phyloP scores from a whole-genome alignment of 2,797 vertebrate genomes.

The Sylvilagus floridanus region DNA sequence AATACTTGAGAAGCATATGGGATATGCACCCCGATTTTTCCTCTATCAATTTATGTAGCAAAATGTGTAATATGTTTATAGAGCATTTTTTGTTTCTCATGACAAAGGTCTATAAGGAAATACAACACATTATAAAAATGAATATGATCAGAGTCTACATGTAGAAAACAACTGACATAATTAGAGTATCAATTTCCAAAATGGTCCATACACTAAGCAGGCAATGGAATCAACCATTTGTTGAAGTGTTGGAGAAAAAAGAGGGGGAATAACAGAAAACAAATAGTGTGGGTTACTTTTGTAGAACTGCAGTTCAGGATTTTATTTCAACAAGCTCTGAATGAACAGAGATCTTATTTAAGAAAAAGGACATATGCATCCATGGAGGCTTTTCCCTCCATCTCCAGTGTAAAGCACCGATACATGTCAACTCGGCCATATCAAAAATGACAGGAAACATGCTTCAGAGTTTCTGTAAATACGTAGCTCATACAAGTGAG shows the following conservation, averaged over 20 bases:
- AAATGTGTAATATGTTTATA: conserved; percentile 60
- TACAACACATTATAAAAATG: conserved; percentile 27
- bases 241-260: background rate
- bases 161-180: background rate
- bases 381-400: background rate
- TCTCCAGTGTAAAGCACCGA: background rate
- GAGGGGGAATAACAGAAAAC: background rate
- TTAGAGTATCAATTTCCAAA: conserved; percentile 44
- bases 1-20: conserved; percentile 38
- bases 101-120: conserved; percentile 43
- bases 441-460: background rate
- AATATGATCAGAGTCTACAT: background rate
- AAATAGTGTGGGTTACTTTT: background rate
- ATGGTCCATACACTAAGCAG: background rate
- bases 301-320: background rate
- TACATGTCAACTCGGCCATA: background rate
- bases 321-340: background rate
- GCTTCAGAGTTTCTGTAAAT: background rate
- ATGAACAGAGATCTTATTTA: background rate
- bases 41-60: conserved; percentile 36
- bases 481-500: background rate
- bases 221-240: background rate
- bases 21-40: background rate
- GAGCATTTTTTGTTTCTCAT: background rate
- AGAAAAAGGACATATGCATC: background rate